Evolutionary conservation across 2,113 vertebrate genomes (phyloP).

Genomic region (Archilochus colubris): DNA sequence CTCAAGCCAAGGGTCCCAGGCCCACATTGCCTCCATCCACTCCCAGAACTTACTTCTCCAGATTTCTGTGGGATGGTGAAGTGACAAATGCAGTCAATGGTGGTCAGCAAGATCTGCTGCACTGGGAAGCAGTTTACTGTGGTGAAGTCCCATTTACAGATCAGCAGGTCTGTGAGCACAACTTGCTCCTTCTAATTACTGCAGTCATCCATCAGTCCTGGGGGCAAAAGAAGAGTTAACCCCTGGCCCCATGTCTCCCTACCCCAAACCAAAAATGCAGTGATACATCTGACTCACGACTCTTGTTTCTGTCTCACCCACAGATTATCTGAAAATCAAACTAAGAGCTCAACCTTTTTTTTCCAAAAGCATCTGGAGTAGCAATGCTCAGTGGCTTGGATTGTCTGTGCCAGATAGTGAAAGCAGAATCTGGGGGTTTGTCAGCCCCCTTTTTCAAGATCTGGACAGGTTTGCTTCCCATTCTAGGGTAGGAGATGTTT

Average conservation of each 20-base stretch:
- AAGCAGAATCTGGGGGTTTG: neutral
- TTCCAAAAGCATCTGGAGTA: neutral
- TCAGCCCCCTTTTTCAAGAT: neutral
- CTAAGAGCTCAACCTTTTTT: neutral
- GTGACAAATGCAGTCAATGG: conserved; percentile 65
- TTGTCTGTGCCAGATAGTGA: neutral
- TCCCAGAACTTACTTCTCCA: conserved; percentile 77
- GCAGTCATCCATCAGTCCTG: conserved; percentile 83
- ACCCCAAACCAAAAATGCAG: neutral
- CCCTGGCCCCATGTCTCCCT: neutral
- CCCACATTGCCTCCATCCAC: neutral
- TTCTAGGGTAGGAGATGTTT: neutral
- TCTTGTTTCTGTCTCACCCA: neutral
- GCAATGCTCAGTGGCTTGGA: neutral
- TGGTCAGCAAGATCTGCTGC: conserved; percentile 74
- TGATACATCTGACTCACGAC: neutral
- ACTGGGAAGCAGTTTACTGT: conserved; percentile 80
- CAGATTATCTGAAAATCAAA: neutral
- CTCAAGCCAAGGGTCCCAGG: neutral
- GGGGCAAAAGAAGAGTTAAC: neutral
- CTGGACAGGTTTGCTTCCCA: neutral
- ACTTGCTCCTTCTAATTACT: conserved; percentile 86
- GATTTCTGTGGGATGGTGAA: conserved; percentile 79
- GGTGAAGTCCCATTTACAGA: conserved; percentile 87
- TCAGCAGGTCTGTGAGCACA: conserved; percentile 76